Base-by-base conservation (phyloP, 2,888 invertebrate species). In the Callyntrura guangdongensis region DNA sequence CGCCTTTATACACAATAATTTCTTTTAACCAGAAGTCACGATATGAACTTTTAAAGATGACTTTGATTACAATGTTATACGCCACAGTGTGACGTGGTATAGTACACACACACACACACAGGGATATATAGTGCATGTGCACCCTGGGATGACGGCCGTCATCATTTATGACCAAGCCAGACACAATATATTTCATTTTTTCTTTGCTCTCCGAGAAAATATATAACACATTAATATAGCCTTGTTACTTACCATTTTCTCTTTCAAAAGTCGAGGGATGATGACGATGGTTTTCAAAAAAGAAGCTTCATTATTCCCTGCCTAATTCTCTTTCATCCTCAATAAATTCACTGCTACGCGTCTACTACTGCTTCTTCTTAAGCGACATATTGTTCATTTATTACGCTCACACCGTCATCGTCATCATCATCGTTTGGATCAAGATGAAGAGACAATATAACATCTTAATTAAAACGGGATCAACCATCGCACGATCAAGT, bases 391-490 rank as follows among this genome's bases (percentile, higher is more conserved):
- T 83, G 83, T 69, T 56, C 69, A 82, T 36, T 67, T 83, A 17
- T 82, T 82, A 79, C 56, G n/a, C 53, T 79, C 25, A 53, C 53
- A 53, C 53, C 61, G 20, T 36, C 20, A 61, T 67, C 64, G 25
- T 12, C 64, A 53, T 53, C 12, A 27, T 67, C 36, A 36, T 36
- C 36, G 36, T 36, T 9, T 74, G n/a, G 45, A 49, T 11, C 11
- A 79, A 27, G 86, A 79, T 79, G 67, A 79, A n/a, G 17, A 79
- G 79, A 86, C 77, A 86, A 90, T 83, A 59, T 45, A 90, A 90
- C 81, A 74, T 86, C 86, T 86, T 90, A 90, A 90, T 90, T 90
- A 90, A 90, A 90, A 90, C 77, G 82, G 90, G 90, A 90, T 90
- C 90, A 90, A 74, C 59, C 74, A 72, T 79, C 67, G 45, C 53